Conservation (phyloP, 2,797 vertebrate species). For the Podargus strigoides region DNA sequence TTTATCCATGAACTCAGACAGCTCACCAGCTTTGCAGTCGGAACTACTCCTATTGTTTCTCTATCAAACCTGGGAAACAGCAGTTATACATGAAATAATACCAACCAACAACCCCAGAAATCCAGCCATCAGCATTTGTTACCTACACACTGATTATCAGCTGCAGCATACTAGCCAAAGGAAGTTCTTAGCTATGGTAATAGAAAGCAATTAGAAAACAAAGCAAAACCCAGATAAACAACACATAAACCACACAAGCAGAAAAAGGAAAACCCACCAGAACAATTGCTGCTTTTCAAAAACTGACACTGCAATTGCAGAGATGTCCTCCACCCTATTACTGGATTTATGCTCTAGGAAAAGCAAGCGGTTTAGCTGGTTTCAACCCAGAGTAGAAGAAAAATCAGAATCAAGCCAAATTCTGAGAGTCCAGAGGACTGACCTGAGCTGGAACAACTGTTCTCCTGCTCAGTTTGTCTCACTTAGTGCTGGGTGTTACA, state of each 20-base stretch:
- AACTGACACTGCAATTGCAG: neutral
- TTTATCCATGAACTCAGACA: neutral
- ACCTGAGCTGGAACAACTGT: neutral
- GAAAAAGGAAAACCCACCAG: neutral
- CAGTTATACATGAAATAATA: neutral
- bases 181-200: neutral
- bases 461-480: neutral
- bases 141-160: neutral
- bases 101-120: neutral
- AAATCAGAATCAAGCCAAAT: neutral
- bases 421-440: neutral
- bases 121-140: neutral
- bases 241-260: neutral
- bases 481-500: neutral
- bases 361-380: neutral
- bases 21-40: neutral
- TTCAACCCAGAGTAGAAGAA: neutral
- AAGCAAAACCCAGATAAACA: neutral
- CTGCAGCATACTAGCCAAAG: neutral
- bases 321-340: neutral
- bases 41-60: neutral
- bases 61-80: neutral
- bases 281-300: neutral
- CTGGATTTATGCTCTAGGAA: neutral
- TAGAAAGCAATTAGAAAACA: neutral